phyloP scores from a whole-genome alignment of 37 sponge, comb jelly and placozoan genomes.

The Aphrocallistes beatrix region DNA sequence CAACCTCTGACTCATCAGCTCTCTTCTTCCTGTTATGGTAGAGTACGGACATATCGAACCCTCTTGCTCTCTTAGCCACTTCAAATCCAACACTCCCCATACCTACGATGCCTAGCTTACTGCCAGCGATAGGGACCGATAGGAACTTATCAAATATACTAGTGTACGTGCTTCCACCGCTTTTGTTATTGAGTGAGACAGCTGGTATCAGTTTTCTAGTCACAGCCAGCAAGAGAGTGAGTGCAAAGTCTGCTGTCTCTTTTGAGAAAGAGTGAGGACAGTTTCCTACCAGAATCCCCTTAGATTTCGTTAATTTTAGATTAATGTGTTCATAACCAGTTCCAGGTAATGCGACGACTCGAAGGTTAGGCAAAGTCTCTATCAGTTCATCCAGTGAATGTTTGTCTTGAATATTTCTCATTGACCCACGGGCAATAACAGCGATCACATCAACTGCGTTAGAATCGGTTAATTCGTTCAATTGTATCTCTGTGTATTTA shows the following conservation, averaged over 20 bases:
- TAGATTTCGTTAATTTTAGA: conserved; percentile 30
- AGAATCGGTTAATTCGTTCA: background rate
- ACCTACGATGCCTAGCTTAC: conserved; percentile 66
- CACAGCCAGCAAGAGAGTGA: conserved; percentile 51
- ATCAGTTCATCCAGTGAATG: conserved; percentile 34
- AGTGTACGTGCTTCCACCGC: background rate
- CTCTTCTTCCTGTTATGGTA: conserved; percentile 56
- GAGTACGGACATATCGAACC: conserved; percentile 66
- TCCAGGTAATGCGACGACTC: conserved; percentile 45
- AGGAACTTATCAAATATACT: conserved; percentile 19
- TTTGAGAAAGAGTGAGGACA: conserved; percentile 47
- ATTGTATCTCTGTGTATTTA: background rate
- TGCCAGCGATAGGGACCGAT: conserved; percentile 48
- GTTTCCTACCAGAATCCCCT: conserved; percentile 59
- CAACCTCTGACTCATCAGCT: conserved; percentile 27
- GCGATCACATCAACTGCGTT: background rate
- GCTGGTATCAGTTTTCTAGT: conserved; percentile 65
- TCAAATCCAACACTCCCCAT: conserved; percentile 76
- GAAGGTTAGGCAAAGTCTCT: conserved; percentile 53
- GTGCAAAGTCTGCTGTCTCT: conserved; percentile 62
- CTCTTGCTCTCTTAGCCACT: conserved; percentile 55
- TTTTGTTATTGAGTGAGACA: conserved; percentile 31
- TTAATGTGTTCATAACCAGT: conserved; percentile 72
- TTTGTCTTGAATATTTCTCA: no score
- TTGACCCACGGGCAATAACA: background rate